phyloP scores from a whole-genome alignment of 2,113 vertebrate genomes.

The Campylomormyrus numenius region DNA sequence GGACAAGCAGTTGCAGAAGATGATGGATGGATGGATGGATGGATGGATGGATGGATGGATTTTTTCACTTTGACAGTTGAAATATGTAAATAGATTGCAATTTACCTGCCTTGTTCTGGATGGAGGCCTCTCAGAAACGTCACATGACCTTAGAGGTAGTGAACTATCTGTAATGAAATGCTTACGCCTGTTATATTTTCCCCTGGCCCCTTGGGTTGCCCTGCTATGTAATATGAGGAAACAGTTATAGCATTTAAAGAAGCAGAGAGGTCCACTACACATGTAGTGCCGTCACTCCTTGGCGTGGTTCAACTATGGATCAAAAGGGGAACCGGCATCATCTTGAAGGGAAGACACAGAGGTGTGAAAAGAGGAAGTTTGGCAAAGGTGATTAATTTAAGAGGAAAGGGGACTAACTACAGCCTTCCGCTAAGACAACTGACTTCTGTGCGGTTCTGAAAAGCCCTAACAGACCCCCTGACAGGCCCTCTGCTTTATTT shows the following conservation, averaged over 20 bases:
- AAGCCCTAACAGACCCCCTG: constrained; percentile 1
- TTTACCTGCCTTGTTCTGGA: neutral
- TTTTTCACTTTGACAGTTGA: neutral
- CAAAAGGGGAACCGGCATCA: neutral
- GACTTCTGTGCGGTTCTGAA: neutral
- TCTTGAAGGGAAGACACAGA: neutral
- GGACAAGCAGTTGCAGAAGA: neutral
- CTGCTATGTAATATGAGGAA: neutral
- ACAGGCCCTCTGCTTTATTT: constrained; percentile 26
- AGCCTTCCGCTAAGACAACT: neutral
- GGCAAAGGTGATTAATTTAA: neutral
- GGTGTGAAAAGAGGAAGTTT: neutral
- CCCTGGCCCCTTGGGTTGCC: neutral
- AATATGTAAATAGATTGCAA: neutral
- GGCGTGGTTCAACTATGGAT: neutral
- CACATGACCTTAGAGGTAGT: neutral
- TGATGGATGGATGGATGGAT: no score
- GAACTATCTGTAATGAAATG: neutral
- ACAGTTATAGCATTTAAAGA: neutral
- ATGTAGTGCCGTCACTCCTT: neutral
- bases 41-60: neutral
- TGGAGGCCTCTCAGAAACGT: neutral
- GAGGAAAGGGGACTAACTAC: neutral
- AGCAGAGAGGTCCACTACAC: neutral
- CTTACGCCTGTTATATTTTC: neutral